Conservation (phyloP, 2,113 vertebrate genomes). For the Girardinichthys multiradiatus region DNA sequence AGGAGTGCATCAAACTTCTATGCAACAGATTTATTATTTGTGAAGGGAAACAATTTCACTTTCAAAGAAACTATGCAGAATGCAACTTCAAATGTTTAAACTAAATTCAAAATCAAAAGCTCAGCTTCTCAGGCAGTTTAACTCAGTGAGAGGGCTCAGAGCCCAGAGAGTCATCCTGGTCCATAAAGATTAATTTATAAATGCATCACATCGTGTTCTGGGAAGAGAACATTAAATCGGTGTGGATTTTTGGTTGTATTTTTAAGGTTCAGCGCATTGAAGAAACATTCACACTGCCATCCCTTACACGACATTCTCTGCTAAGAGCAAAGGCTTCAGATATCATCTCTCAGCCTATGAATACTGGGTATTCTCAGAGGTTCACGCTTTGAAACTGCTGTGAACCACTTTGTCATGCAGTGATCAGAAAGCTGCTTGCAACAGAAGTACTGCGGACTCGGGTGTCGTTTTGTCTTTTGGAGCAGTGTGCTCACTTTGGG, state of each 20-base stretch:
- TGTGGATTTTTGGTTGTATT: background rate
- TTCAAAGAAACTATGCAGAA: slow-evolving; percentile 80
- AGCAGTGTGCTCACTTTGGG: slow-evolving; percentile 35
- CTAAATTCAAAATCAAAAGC: slow-evolving; percentile 61
- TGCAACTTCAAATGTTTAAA: slow-evolving; percentile 50
- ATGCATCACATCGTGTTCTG: background rate
- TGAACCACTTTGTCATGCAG: slow-evolving; percentile 28
- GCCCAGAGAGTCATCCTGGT: slow-evolving; percentile 13
- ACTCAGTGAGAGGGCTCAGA: slow-evolving; percentile 66
- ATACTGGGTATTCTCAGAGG: slow-evolving; percentile 69
- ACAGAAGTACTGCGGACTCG: slow-evolving; percentile 32
- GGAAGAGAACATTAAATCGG: background rate
- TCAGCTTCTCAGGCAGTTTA: slow-evolving; percentile 79
- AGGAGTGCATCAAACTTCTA: slow-evolving; percentile 78
- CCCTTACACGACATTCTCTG: slow-evolving; percentile 29
- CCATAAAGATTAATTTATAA: background rate
- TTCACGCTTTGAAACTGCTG: slow-evolving; percentile 28
- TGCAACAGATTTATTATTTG: slow-evolving; percentile 75
- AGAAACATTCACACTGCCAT: slow-evolving; percentile 64
- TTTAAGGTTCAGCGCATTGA: slow-evolving; percentile 35
- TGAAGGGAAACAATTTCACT: slow-evolving; percentile 60
- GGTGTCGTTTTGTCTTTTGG: slow-evolving; percentile 5
- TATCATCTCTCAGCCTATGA: slow-evolving; percentile 61
- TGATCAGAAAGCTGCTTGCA: slow-evolving; percentile 31
- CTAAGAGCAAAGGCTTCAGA: slow-evolving; percentile 42